Evolutionary conservation across 2,113 vertebrate species (phyloP), one percentile per base, ranked within the genome.

Genomic region (Passer montanus): DNA sequence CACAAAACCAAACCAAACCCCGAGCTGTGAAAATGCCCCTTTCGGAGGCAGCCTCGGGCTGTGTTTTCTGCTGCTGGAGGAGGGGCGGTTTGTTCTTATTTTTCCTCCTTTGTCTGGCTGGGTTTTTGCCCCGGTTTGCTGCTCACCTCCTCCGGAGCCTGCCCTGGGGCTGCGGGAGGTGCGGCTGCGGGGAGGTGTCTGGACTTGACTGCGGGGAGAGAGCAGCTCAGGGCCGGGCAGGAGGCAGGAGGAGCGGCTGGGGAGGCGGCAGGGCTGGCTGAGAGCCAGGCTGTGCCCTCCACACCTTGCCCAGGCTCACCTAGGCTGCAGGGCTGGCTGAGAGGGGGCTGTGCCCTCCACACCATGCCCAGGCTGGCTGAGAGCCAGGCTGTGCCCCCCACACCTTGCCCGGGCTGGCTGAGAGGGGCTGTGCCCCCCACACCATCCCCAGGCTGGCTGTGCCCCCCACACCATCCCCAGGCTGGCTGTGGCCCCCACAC

Each of bases 171-270:
- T 50, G 73, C 50, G 8, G 89, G 49, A 28, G 91, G 76, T n/a
- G 95, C 27, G 60, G 92, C 90, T 78, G 64, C 9, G 7, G 94
- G 92, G 90, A 94, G 89, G 86, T 96, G 96, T 87, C 92, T 84
- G 2, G 13, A 60, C 96, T 96, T 96, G 96, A 95, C 89, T 95
- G 76, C 46, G 74, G 76, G 89, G 17, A 84, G 81, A 81, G 63
- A 53, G 59, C 17, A 87, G 88, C 91, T 4, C 60, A 10, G 26
- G 49, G 49, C 49, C 26, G 47, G 47, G 28, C 26, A 50, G 52
- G 27, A 59, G 58, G 56, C 55, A 7, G 56, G 21, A 24, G 56
- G 22, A 24, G 56, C 58, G 15, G 56, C 56, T 24, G 56, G 56
- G 56, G 56, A 24, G n/a, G 56, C 22, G 39, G 39, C 39, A 41